A percentile compares a stretch with the other conserved stretches of the same genome.
Evolutionary conservation across 30 jellyfish, hydroid and myxozoan genomes (phyloP).

Genomic region (Turritopsis rubra): DNA sequence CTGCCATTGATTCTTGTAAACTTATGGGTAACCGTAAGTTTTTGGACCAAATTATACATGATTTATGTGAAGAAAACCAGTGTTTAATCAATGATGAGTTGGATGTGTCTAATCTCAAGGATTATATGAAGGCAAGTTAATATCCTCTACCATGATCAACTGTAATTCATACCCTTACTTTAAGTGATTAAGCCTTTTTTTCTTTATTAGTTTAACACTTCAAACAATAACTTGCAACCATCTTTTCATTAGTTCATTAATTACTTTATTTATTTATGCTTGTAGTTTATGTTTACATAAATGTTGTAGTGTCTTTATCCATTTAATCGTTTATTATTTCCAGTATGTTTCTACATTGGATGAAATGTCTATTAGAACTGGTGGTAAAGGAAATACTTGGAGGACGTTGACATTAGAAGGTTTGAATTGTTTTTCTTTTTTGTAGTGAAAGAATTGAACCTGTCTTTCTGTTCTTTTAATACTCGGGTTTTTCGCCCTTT

Average conservation of each 20-base stretch:
- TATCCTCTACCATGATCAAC: background rate
- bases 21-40: slow-evolving; percentile 83
- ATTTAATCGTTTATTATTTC: background rate
- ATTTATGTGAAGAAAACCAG: slow-evolving; percentile 43
- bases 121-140: slow-evolving; percentile 61
- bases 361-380: slow-evolving; percentile 61
- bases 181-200: background rate
- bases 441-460: background rate
- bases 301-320: background rate
- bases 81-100: slow-evolving; percentile 52
- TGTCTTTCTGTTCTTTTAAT: background rate
- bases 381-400: slow-evolving; percentile 88
- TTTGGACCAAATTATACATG: slow-evolving; percentile 61
- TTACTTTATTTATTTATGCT: no score
- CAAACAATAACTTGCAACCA: no score
- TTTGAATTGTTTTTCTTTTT: background rate
- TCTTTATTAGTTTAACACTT: no score
- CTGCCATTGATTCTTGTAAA: slow-evolving; percentile 82
- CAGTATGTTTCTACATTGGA: slow-evolving; percentile 61
- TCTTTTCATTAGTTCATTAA: no score
- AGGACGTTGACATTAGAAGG: slow-evolving; percentile 71
- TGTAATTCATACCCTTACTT: background rate
- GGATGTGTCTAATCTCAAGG: slow-evolving; percentile 72
- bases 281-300: no score
- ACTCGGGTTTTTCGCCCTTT: background rate